Evolutionary conservation across 2,888 invertebrate genomes (phyloP).

Genomic region (Dryobota labecula): DNA sequence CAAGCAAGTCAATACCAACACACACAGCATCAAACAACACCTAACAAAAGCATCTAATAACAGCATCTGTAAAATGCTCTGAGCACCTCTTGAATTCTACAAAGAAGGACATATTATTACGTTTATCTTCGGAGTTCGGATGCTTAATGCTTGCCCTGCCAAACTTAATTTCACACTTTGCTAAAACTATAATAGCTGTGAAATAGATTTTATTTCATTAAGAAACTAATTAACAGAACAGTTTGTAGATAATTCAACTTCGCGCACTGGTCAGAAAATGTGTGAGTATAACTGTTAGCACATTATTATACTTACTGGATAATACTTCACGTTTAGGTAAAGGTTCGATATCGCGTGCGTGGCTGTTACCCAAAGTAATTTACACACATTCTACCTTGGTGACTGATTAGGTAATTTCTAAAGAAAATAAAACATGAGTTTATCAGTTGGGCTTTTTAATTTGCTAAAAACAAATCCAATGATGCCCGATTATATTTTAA

Average conservation of each 20-base stretch:
- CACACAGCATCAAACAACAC: no score
- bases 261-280: background rate
- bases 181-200: conserved; percentile 8
- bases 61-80: background rate
- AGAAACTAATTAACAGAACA: conserved; percentile 10
- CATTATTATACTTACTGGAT: no score
- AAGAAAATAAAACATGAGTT: background rate
- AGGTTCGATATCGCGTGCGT: background rate
- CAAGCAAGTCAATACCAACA: no score
- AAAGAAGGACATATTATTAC: background rate
- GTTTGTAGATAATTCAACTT: conserved; percentile 8
- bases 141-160: background rate
- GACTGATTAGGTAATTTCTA: background rate
- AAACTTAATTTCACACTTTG: conserved; percentile 29
- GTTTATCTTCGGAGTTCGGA: background rate
- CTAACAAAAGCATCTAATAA: no score
- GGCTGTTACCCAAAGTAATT: background rate
- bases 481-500: background rate
- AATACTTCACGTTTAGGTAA: background rate
- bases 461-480: background rate
- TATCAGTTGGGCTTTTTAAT: conserved; percentile 2
- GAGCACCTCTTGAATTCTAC: background rate
- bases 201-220: conserved; percentile 3
- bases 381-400: background rate
- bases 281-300: no score